Evolutionary conservation across 2,797 vertebrate species (phyloP).

Genomic region (Eurystomus glaucurus): DNA sequence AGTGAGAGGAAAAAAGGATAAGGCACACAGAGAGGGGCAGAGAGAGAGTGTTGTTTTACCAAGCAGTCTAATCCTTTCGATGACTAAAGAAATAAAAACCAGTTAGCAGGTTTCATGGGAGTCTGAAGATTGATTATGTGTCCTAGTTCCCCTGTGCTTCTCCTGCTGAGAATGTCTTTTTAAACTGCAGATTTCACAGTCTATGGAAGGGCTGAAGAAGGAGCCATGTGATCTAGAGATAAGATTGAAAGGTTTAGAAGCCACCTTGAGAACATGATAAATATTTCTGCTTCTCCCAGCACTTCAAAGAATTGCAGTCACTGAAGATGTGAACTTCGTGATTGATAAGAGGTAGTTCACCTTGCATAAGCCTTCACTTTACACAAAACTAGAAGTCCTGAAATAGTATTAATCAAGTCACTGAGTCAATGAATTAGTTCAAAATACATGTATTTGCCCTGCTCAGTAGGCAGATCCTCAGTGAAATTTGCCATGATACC

Average conservation of each 20-base stretch:
- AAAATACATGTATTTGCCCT: not conserved
- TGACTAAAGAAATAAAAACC: conserved; percentile 25
- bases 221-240: not conserved
- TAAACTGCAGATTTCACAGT: conserved; percentile 64
- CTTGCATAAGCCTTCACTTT: not conserved
- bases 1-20: not conserved
- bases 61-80: conserved; percentile 5
- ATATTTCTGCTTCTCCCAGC: conserved; percentile 37
- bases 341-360: conserved; percentile 33
- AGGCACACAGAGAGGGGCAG: not conserved
- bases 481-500: not conserved
- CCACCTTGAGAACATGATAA: conserved; percentile 48
- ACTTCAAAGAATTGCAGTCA: conserved; percentile 20
- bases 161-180: conserved; percentile 50
- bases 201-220: not conserved
- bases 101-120: not conserved
- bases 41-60: not conserved
- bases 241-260: conserved; percentile 54
- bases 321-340: not conserved
- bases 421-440: not conserved
- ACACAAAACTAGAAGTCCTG: not conserved
- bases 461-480: not conserved
- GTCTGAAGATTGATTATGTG: conserved; percentile 64
- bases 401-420: not conserved
- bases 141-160: not conserved